phyloP scores from a whole-genome alignment of 2,797 vertebrate species.

The Acanthurus leucopareius region DNA sequence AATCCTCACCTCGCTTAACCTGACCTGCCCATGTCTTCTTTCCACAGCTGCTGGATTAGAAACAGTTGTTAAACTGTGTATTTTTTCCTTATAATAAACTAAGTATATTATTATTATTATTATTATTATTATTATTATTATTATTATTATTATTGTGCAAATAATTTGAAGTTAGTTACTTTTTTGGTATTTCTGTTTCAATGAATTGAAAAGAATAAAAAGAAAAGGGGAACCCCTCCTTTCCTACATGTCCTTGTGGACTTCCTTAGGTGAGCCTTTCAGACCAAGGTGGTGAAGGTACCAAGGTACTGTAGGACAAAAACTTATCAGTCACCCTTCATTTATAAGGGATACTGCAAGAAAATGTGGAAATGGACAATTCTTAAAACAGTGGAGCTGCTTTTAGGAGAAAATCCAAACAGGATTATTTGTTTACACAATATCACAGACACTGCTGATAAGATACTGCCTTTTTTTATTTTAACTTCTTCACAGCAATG shows the following conservation, averaged over 20 bases:
- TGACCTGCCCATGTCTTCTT: conserved; percentile 8
- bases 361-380: neutral
- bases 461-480: neutral
- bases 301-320: too few relatives aligned
- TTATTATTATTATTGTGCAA: too few relatives aligned
- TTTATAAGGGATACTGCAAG: neutral
- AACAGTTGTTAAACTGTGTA: conserved; percentile 17
- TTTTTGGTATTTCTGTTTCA: too few relatives aligned
- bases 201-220: too few relatives aligned
- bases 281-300: neutral
- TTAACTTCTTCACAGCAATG: neutral
- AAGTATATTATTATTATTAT: too few relatives aligned
- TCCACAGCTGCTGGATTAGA: conserved; percentile 34
- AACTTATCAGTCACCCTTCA: too few relatives aligned
- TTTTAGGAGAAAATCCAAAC: neutral
- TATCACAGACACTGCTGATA: neutral
- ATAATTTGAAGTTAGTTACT: too few relatives aligned
- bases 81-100: neutral
- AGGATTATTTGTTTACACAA: neutral
- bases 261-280: too few relatives aligned
- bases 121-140: too few relatives aligned
- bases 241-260: too few relatives aligned
- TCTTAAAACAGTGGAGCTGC: neutral
- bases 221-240: too few relatives aligned
- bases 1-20: conserved; percentile 3